Conservation (phyloP, 2,797 vertebrate genomes). For the Hipposideros larvatus region DNA sequence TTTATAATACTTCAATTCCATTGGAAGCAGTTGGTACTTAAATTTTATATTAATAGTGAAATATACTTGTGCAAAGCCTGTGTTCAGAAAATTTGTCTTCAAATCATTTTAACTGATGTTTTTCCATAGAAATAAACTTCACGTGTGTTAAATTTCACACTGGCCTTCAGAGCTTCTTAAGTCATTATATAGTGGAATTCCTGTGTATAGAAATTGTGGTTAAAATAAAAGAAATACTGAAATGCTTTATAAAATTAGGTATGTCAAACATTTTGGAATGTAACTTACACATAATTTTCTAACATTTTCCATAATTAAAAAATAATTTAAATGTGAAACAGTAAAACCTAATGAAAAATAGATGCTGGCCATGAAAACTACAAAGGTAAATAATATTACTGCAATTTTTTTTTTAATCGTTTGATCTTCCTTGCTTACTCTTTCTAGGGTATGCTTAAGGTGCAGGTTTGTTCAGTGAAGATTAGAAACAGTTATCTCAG, state of each 20-base stretch:
- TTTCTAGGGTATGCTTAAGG: neutral
- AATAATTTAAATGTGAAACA: neutral
- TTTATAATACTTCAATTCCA: constrained; percentile 27
- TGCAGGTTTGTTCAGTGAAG: neutral
- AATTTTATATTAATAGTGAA: constrained; percentile 55
- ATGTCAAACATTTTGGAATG: neutral
- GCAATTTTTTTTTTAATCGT: neutral
- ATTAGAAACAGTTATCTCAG: neutral
- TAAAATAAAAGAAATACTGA: neutral
- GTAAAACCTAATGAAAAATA: constrained; percentile 45
- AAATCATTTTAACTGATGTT: constrained; percentile 36
- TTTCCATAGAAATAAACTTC: constrained; percentile 41
- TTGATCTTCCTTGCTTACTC: neutral
- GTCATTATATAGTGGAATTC: neutral
- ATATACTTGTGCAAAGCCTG: constrained; percentile 30
- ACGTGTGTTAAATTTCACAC: neutral
- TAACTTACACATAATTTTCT: constrained; percentile 1
- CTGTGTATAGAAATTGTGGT: neutral
- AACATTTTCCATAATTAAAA: neutral
- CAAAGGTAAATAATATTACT: neutral
- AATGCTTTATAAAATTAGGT: constrained; percentile 51
- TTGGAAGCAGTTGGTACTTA: constrained; percentile 60
- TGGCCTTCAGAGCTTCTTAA: neutral
- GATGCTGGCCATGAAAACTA: neutral
- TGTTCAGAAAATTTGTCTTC: constrained; percentile 66